These are phyloP conservation scores for Glossophaga mutica DNA, from an alignment of 2,797 vertebrate species.

Conservation along the genomic window DNA sequence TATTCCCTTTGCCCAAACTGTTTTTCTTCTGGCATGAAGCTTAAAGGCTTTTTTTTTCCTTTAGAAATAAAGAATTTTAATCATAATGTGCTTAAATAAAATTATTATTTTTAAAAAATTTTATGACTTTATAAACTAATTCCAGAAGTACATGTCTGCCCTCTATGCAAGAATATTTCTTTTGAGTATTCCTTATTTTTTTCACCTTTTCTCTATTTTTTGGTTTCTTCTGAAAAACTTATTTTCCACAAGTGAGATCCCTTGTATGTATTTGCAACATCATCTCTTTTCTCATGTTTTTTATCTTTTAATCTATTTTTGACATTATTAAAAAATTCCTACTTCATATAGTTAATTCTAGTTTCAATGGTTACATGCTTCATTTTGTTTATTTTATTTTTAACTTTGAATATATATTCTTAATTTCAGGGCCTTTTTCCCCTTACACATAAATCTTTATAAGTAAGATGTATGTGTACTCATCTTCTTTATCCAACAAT, in stretches of 20 bases:
- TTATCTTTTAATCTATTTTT: background rate
- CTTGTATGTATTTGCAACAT: background rate
- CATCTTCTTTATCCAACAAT: background rate
- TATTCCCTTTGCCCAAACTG: background rate
- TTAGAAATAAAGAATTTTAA: background rate
- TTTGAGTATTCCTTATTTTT: background rate
- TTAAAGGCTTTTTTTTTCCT: background rate
- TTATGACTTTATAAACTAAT: background rate
- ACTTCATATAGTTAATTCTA: background rate
- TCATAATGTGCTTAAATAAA: background rate
- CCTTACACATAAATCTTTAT: background rate
- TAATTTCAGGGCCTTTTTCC: background rate
- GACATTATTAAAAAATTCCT: background rate
- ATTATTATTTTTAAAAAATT: background rate
- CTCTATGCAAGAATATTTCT: background rate
- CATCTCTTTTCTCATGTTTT: background rate
- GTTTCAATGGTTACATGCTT: background rate
- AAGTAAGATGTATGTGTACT: background rate
- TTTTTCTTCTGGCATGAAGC: background rate
- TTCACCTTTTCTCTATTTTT: background rate
- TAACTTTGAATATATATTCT: background rate
- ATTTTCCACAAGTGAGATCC: background rate
- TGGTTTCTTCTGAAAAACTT: background rate
- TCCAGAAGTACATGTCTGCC: background rate
- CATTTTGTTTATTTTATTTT: background rate